Percentiles rank a stretch among this genome's conserved stretches.
Conservation (phyloP, 1,140 invertebrate species). For the Brachionus paranguensis region DNA sequence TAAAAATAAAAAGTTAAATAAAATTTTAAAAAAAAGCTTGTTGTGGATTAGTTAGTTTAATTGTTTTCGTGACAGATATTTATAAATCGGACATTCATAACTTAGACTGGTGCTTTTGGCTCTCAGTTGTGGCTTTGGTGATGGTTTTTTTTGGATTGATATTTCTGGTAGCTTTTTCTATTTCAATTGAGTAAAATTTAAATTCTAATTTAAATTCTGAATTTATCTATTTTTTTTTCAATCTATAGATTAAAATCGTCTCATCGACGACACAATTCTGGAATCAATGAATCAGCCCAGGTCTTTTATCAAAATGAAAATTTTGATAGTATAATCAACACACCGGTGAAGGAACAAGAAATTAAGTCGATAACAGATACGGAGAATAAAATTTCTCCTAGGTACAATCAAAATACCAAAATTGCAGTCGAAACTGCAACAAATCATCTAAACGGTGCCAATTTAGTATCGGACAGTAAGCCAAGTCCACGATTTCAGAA, state of each 20-base stretch:
- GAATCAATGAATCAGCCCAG: neutral
- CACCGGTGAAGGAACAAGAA: neutral
- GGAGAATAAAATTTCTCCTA: neutral
- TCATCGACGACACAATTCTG: neutral
- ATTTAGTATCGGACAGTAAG: neutral
- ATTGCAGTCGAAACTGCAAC: neutral
- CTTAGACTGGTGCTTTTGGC: conserved; percentile 16
- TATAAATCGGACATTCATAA: neutral
- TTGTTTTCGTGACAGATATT: neutral
- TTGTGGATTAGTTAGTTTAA: conserved; percentile 29
- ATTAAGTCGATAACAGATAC: neutral
- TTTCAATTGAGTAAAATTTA: neutral
- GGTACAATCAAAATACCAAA: neutral
- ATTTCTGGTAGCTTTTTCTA: neutral
- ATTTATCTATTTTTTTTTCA: neutral
- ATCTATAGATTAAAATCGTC: neutral
- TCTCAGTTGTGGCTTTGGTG: neutral
- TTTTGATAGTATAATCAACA: neutral
- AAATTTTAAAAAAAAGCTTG: neutral
- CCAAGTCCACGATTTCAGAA: neutral
- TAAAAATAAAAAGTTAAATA: neutral
- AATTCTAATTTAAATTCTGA: neutral
- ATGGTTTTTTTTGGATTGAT: neutral
- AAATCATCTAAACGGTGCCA: neutral
- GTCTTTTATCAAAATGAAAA: neutral